A percentile compares a stretch with the other conserved stretches of the same genome.
Conservation (phyloP, 2,797 vertebrate species). For the Acrossocheilus wenchowensis region DNA sequence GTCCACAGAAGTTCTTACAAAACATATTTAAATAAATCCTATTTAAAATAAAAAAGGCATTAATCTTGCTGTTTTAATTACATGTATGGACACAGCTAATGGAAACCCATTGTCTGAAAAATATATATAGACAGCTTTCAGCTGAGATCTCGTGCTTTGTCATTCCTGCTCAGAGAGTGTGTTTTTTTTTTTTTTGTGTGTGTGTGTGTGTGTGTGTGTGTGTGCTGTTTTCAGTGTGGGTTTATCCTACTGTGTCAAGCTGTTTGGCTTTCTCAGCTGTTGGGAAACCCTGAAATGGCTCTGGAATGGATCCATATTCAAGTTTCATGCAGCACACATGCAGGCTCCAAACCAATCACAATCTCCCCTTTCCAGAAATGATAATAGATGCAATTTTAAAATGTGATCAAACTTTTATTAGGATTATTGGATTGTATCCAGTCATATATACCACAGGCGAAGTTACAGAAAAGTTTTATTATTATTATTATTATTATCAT, state of each 20-base stretch:
- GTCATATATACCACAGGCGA: neutral
- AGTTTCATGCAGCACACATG: neutral
- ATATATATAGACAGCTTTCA: slow-evolving; percentile 68
- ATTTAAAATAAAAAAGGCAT: slow-evolving; percentile 33
- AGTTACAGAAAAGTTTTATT: neutral
- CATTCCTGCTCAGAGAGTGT: slow-evolving; percentile 79
- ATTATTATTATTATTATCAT: neutral
- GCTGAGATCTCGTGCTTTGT: slow-evolving; percentile 81
- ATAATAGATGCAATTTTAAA: neutral
- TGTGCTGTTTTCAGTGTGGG: slow-evolving; percentile 74
- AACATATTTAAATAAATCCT: neutral
- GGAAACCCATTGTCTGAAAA: slow-evolving; percentile 55
- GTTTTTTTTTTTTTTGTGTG: slow-evolving; percentile 55
- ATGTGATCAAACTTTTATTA: neutral
- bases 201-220: no score
- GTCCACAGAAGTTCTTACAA: neutral
- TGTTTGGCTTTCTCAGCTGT: slow-evolving; percentile 69
- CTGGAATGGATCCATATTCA: slow-evolving; percentile 65
- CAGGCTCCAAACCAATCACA: neutral
- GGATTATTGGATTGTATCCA: neutral
- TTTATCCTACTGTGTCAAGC: slow-evolving; percentile 81
- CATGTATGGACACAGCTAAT: slow-evolving; percentile 51
- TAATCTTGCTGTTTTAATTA: slow-evolving; percentile 43
- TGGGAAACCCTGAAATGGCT: slow-evolving; percentile 74
- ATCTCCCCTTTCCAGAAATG: neutral